These are phyloP conservation scores for Pristionchus exspectatus DNA, from an alignment of 2,888 invertebrate species.

Conservation along the genomic window DNA sequence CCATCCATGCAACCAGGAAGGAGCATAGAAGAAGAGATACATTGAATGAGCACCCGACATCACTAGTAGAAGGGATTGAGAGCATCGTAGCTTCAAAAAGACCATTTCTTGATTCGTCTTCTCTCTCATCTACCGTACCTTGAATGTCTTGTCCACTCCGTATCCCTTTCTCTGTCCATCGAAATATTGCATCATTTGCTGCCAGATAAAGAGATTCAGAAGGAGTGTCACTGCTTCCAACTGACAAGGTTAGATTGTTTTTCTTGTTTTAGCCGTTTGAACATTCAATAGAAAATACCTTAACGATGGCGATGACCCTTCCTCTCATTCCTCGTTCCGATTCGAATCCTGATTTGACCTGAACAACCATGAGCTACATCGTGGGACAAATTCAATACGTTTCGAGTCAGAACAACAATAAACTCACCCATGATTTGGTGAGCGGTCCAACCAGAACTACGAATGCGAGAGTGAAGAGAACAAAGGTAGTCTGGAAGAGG, in stretches of 20 bases:
- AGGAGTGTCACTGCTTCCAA: slow-evolving; percentile 61
- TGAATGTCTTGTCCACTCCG: slow-evolving; percentile 44
- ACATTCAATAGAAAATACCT: neutral
- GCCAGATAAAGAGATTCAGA: slow-evolving; percentile 66
- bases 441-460: neutral
- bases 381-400: neutral
- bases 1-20: slow-evolving; percentile 60
- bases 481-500: neutral
- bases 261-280: neutral
- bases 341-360: slow-evolving; percentile 66
- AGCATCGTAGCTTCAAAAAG: slow-evolving; percentile 46
- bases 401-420: too few species aligned
- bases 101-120: neutral
- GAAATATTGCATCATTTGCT: slow-evolving; percentile 65
- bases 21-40: slow-evolving; percentile 69
- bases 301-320: slow-evolving; percentile 68
- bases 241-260: neutral
- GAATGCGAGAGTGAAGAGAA: slow-evolving; percentile 1
- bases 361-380: neutral
- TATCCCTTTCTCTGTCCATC: slow-evolving; percentile 57
- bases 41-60: slow-evolving; percentile 62
- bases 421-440: slow-evolving; percentile 47
- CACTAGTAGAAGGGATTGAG: slow-evolving; percentile 58
- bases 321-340: slow-evolving; percentile 71
- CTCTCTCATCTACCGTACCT: neutral